Base-by-base conservation (phyloP, 2,888 invertebrate species). In the Euplagia quadripunctaria region DNA sequence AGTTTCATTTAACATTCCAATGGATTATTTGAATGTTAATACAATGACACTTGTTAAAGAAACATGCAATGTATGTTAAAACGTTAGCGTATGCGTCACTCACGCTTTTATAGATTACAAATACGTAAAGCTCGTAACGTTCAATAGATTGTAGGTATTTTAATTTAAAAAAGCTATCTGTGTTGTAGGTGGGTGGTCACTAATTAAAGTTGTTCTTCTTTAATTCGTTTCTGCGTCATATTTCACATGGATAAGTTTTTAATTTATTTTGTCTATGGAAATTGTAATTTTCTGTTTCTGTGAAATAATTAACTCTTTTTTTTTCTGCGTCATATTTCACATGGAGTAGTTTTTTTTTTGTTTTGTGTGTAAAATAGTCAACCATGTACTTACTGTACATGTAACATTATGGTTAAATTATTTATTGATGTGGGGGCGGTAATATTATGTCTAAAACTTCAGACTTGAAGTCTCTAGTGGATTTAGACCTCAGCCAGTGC, bases 1-100 rank as follows among this genome's bases (percentile, higher is more conserved):
- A 55, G 61, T 70, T 65, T 63, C 42, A 71, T 68, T 76, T 63
- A 42, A 17, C 8, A 14, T 67, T 80, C 9, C 76, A 73, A 73
- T 78, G 73, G 55, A 46, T 67, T 74, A n/a, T 73, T 70, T 42
- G 42, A 71, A 74, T 42, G 49, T 51, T 7, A 20, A 14, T 61
- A 46, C 20, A 58, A 71, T 69, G 43, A 75, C 51, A 78, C 43
- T 42, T 67, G 51, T 72, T 43, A 64, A 31, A 70, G 17, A 58
- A 42, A 75, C n/a, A 52, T 14, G 75, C 78, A 79, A 78, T 83
- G 76, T 66, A 76, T 61, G 16, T 52, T 55, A 4, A 75, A 76
- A 52, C 58, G 16, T 55, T 12, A 51, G 20, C 12, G 64, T 42
- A 72, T 77, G 64, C 73, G 72, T 76, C 76, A 84, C 64, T 63